Evolutionary conservation across 1,140 invertebrate species (phyloP).

Genomic region (Drosophila subpulchrella): DNA sequence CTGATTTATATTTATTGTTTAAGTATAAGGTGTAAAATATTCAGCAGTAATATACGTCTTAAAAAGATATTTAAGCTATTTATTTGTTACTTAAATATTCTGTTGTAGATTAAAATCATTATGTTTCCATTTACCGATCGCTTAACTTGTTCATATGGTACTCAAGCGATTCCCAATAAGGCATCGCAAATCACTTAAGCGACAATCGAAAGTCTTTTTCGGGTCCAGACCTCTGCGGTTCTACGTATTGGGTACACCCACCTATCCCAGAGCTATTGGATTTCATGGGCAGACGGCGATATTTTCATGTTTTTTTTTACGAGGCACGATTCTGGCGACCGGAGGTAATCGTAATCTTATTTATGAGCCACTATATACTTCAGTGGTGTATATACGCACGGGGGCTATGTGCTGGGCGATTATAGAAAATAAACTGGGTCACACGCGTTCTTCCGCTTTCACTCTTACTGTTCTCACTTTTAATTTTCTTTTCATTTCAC

Average conservation of each 20-base stretch:
- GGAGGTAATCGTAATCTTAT: slow-evolving; percentile 74
- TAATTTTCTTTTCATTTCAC: slow-evolving; percentile 1
- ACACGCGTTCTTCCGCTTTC: slow-evolving; percentile 48
- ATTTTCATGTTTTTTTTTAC: slow-evolving; percentile 34
- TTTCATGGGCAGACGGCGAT: slow-evolving; percentile 43
- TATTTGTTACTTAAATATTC: neutral
- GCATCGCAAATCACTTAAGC: slow-evolving; percentile 18
- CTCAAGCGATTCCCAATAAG: neutral
- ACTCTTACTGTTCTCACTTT: slow-evolving; percentile 7
- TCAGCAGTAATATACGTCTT: too few relatives aligned
- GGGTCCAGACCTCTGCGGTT: slow-evolving; percentile 2
- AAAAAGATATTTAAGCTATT: too few relatives aligned
- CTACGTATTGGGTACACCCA: slow-evolving; percentile 8
- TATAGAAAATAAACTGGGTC: slow-evolving; percentile 65
- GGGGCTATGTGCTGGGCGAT: slow-evolving; percentile 23
- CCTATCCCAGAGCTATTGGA: slow-evolving; percentile 37
- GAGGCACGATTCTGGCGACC: slow-evolving; percentile 37
- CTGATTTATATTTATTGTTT: neutral
- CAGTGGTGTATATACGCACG: slow-evolving; percentile 22
- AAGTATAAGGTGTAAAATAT: too few relatives aligned
- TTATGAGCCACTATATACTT: slow-evolving; percentile 57
- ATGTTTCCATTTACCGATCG: neutral
- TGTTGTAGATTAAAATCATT: too few relatives aligned
- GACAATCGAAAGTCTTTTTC: slow-evolving; percentile 12
- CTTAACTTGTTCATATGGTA: neutral